Percentiles rank a stretch among this genome's conserved stretches.
Conservation (phyloP, 2,888 invertebrate species). For the Orthosia gracilis region DNA sequence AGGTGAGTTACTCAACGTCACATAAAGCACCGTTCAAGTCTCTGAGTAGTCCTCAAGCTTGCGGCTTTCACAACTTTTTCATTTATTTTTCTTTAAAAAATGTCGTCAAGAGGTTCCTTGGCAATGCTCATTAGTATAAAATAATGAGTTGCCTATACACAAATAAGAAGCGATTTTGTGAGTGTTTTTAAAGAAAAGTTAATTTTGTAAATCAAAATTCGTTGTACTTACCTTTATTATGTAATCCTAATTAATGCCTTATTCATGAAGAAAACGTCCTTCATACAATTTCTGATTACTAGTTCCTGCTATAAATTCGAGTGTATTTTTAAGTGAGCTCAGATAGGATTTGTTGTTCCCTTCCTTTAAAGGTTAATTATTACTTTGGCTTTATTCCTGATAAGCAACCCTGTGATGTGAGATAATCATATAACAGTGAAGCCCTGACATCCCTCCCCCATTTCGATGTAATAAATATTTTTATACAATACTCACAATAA, state of each 20-base stretch:
- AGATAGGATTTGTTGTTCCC: neutral
- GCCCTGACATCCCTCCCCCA: neutral
- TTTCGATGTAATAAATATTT: neutral
- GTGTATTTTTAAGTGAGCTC: conserved; percentile 6
- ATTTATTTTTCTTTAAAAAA: conserved; percentile 62
- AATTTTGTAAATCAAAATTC: conserved; percentile 41
- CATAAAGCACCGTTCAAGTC: conserved; percentile 59
- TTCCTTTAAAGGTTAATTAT: neutral
- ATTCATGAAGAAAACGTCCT: conserved; percentile 1
- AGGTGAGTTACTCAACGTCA: conserved; percentile 60
- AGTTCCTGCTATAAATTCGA: neutral
- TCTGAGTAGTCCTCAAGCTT: conserved; percentile 64
- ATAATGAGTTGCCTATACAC: conserved; percentile 62
- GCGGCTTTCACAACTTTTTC: conserved; percentile 63
- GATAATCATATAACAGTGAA: neutral
- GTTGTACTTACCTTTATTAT: conserved; percentile 17
- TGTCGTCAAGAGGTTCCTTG: conserved; percentile 55
- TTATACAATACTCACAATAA: neutral
- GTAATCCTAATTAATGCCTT: conserved; percentile 39
- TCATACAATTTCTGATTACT: neutral
- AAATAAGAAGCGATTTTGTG: conserved; percentile 51
- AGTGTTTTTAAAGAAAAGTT: conserved; percentile 27
- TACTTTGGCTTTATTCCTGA: neutral
- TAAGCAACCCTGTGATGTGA: neutral
- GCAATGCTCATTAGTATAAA: conserved; percentile 64